Evolutionary conservation across 1,140 invertebrate genomes (phyloP).

Genomic region (Zaprionus africanus): DNA sequence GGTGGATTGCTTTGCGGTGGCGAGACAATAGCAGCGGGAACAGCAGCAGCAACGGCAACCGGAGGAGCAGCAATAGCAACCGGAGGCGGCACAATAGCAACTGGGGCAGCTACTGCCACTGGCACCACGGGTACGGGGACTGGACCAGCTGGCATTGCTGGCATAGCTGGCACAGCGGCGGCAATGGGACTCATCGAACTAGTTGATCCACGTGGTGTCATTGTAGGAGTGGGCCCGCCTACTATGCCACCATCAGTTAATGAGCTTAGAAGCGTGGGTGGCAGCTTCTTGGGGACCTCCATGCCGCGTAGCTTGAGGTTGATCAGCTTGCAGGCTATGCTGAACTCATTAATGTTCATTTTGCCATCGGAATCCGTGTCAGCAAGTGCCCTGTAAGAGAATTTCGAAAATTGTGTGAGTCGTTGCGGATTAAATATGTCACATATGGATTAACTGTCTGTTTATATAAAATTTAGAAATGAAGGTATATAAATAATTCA

Average conservation of each 20-base stretch:
- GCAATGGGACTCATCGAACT: constrained; percentile 78
- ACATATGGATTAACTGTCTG: neutral
- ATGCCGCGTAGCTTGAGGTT: constrained; percentile 96
- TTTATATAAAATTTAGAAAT: neutral
- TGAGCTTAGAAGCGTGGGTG: constrained; percentile 89
- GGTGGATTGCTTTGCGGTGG: constrained; percentile 83
- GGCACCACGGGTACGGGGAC: constrained; percentile 22
- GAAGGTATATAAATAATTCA: neutral
- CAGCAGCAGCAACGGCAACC: constrained; percentile 36
- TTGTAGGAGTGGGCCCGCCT: constrained; percentile 63
- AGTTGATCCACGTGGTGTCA: constrained; percentile 76
- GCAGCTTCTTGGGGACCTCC: constrained; percentile 94
- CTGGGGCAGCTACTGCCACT: constrained; percentile 21
- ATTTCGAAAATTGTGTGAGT: constrained; percentile 11
- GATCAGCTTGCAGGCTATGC: constrained; percentile 98
- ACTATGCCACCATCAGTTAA: constrained; percentile 85
- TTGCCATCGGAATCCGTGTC: constrained; percentile 98
- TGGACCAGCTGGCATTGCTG: constrained; percentile 41
- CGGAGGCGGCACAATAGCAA: constrained; percentile 43
- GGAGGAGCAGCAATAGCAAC: constrained; percentile 26
- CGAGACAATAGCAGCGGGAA: constrained; percentile 56
- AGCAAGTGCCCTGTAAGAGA: constrained; percentile 90
- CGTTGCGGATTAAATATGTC: constrained; percentile 6
- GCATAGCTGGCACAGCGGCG: constrained; percentile 22
- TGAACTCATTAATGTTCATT: constrained; percentile 98